These are phyloP conservation scores for Chloroceryle amazona DNA, from an alignment of 2,797 vertebrate genomes.

Conservation along the genomic window DNA sequence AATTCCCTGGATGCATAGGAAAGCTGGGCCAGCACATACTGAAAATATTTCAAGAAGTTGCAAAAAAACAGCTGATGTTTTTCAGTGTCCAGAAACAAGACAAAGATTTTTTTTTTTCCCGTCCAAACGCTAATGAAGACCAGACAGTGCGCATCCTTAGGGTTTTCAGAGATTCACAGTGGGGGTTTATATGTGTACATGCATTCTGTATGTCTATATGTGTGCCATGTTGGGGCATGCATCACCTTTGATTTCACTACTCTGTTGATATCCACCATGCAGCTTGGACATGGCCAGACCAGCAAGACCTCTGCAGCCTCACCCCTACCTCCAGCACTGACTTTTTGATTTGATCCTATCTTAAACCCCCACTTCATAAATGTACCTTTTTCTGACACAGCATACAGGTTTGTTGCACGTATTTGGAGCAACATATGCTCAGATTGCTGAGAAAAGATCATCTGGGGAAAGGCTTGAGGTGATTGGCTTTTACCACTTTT, in stretches of 20 bases:
- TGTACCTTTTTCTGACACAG: neutral
- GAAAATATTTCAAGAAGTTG: constrained; percentile 57
- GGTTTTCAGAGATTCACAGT: neutral
- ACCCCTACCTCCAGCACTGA: neutral
- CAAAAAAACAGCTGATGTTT: neutral
- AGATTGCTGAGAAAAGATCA: neutral
- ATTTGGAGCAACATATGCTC: neutral
- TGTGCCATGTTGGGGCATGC: neutral
- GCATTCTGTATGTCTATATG: neutral
- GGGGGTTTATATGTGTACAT: neutral
- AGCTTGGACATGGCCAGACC: neutral
- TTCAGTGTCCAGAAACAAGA: constrained; percentile 5
- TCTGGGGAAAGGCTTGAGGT: neutral
- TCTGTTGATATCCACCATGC: neutral
- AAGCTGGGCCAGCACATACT: neutral
- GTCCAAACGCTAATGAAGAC: neutral
- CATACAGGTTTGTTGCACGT: accelerated
- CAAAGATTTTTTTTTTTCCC: neutral
- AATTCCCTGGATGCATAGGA: neutral
- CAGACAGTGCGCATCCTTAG: neutral
- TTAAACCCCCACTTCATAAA: neutral
- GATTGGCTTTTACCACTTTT: neutral
- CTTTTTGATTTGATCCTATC: neutral
- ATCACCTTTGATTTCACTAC: neutral
- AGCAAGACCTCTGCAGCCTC: neutral